These are phyloP conservation scores for Plecotus auritus DNA, from an alignment of 2,113 vertebrate species.

Conservation along the genomic window DNA sequence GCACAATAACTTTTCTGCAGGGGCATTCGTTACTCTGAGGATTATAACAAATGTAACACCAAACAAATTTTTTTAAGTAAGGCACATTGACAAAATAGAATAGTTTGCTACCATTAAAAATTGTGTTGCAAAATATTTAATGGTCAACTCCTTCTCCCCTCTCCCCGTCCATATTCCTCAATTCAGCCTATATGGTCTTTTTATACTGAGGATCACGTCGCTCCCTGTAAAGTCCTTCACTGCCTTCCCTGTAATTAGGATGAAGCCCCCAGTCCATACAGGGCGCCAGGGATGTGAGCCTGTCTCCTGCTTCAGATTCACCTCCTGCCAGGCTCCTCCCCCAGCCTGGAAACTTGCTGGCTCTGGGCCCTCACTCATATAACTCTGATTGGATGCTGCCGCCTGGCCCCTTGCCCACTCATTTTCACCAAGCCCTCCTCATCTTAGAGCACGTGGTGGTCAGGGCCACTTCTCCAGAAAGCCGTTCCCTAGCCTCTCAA, in stretches of 20 bases:
- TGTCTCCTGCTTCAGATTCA: neutral
- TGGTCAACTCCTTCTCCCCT: neutral
- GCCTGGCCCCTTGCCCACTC: fast-evolving
- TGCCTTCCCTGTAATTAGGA: neutral
- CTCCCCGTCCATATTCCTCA: neutral
- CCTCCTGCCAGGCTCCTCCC: neutral
- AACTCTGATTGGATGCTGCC: neutral
- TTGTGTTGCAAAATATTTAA: neutral
- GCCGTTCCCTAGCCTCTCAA: neutral
- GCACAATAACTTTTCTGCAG: neutral
- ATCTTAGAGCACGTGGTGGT: neutral
- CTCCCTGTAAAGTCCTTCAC: neutral
- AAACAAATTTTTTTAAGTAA: neutral
- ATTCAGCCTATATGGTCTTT: neutral
- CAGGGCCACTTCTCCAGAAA: neutral
- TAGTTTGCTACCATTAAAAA: neutral
- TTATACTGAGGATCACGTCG: neutral
- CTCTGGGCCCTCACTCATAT: neutral
- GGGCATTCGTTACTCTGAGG: neutral
- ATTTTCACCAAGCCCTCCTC: neutral
- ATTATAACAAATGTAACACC: neutral
- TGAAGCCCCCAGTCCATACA: neutral
- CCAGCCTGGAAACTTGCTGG: neutral
- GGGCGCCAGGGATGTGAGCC: neutral
- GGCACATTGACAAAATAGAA: neutral